phyloP scores from a whole-genome alignment of 2,113 vertebrate species.

The Phrynosoma blainvillii region DNA sequence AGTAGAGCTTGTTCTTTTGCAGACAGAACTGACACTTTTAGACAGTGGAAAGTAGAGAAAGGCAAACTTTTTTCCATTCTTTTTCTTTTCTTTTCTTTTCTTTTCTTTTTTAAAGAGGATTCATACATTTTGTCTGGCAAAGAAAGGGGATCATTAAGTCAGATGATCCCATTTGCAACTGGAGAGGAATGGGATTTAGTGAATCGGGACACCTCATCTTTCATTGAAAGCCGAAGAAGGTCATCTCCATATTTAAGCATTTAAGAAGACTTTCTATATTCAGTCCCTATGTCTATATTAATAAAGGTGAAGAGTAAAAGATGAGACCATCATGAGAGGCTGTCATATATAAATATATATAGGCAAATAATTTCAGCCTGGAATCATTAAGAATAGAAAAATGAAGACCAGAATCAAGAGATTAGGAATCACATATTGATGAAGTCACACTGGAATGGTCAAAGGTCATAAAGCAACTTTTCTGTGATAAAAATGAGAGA shows the following conservation, averaged over 20 bases:
- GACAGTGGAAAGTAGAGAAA: neutral
- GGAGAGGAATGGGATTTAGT: constrained; percentile 11
- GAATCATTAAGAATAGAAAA: constrained; percentile 27
- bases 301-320: constrained; percentile 35
- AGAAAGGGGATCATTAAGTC: constrained; percentile 23
- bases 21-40: neutral
- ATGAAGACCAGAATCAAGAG: neutral
- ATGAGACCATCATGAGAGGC: constrained; percentile 15
- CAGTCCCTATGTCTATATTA: constrained; percentile 32
- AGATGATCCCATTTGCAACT: constrained; percentile 21
- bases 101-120: neutral
- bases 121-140: constrained; percentile 6
- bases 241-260: constrained; percentile 36
- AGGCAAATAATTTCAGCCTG: constrained; percentile 10
- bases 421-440: neutral
- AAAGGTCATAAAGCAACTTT: neutral
- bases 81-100: neutral
- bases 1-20: neutral
- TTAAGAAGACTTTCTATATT: constrained; percentile 40
- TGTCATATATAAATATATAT: constrained; percentile 10
- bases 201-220: constrained; percentile 19
- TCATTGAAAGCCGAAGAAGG: constrained; percentile 24
- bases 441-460: neutral
- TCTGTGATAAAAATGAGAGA: too few species aligned
- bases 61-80: neutral